Evolutionary conservation across 1,140 invertebrate genomes (phyloP).

Genomic region (Euschistus heros): DNA sequence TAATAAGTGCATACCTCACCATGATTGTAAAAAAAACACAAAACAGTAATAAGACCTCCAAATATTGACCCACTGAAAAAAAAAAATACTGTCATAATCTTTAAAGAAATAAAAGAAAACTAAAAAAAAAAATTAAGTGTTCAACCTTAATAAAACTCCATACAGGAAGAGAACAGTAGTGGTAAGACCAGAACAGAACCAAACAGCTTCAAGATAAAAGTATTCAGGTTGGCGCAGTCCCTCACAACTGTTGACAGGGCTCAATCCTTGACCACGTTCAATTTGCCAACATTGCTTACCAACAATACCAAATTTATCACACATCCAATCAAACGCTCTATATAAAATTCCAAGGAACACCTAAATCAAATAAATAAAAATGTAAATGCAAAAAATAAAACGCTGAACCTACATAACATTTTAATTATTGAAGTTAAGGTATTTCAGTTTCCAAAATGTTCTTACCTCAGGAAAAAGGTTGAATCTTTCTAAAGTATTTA

Average conservation of each 20-base stretch:
- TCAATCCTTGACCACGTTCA: constrained; percentile 49
- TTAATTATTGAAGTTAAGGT: background rate
- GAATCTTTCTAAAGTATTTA: constrained; percentile 71
- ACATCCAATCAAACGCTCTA: constrained; percentile 40
- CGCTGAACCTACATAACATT: background rate
- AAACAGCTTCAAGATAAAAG: constrained; percentile 62
- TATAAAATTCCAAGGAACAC: constrained; percentile 46
- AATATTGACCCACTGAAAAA: constrained; percentile 48
- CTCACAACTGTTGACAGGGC: constrained; percentile 61
- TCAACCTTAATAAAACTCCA: constrained; percentile 42
- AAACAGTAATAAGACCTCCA: constrained; percentile 55
- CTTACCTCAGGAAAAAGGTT: constrained; percentile 73
- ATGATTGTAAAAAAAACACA: constrained; percentile 69
- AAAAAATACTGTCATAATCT: background rate
- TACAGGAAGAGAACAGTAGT: constrained; percentile 52
- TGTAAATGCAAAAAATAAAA: background rate
- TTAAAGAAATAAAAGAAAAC: background rate
- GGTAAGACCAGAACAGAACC: constrained; percentile 52
- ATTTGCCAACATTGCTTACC: constrained; percentile 48
- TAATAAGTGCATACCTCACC: constrained; percentile 43
- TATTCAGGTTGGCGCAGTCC: constrained; percentile 62
- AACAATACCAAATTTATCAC: constrained; percentile 30
- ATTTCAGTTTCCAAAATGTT: constrained; percentile 8
- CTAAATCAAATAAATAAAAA: constrained; percentile 34
- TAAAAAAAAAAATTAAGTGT: background rate